Evolutionary conservation across 2,888 invertebrate species (phyloP).

Genomic region (Sepiola atlantica): DNA sequence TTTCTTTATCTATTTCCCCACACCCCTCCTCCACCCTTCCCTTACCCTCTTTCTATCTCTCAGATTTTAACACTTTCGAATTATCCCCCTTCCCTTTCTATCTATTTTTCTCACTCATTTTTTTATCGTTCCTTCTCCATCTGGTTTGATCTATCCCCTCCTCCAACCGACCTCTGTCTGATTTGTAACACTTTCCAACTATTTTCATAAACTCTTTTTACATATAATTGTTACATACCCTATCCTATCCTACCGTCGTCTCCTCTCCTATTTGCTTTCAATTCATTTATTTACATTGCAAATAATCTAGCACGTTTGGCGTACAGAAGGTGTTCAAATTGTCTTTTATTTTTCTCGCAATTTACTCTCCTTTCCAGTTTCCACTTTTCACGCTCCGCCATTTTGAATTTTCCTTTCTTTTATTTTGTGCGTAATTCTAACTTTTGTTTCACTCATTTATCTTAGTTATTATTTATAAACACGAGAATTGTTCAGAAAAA

Average conservation of each 20-base stretch:
- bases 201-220: not conserved
- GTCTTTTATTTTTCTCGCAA: not conserved
- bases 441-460: not conserved
- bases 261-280: not conserved
- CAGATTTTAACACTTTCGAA: too few species aligned
- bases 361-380: not conserved
- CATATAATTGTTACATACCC: not conserved
- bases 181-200: not conserved
- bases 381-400: not conserved
- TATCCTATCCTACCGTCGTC: not conserved
- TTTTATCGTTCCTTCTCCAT: too few species aligned
- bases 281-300: constrained; percentile 32
- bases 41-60: too few species aligned
- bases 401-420: not conserved
- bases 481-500: not conserved
- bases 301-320: not conserved
- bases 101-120: too few species aligned
- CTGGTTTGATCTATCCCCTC: too few species aligned
- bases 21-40: too few species aligned
- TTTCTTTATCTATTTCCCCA: too few species aligned
- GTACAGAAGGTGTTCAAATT: not conserved
- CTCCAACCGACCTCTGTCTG: not conserved
- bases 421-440: not conserved
- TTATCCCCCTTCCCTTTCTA: too few species aligned
- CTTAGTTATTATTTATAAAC: constrained; percentile 32